Percentiles rank a stretch among this genome's conserved stretches.
Evolutionary conservation across 2,797 vertebrate genomes (phyloP).

Genomic region (Otolemur crassicaudatus): DNA sequence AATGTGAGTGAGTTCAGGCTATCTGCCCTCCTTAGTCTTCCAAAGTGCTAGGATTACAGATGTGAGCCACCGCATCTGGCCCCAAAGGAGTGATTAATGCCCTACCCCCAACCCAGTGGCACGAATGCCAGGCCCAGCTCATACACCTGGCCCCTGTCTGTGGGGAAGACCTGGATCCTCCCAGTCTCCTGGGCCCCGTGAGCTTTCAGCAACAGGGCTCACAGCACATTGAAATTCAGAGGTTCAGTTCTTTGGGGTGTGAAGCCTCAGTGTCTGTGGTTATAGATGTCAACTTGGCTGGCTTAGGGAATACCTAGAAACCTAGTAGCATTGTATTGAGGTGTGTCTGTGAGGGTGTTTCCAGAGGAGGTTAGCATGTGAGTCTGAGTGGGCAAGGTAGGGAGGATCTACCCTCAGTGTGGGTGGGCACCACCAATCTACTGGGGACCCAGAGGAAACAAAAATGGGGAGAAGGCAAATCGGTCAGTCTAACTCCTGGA

Average conservation of each 20-base stretch:
- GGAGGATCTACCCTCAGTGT: background rate
- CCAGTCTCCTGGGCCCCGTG: accelerated
- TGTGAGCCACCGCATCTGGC: too few relatives aligned
- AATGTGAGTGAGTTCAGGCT: too few relatives aligned
- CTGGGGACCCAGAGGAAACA: background rate
- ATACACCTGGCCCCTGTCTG: too few relatives aligned
- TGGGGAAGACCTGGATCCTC: too few relatives aligned
- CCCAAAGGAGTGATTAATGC: background rate
- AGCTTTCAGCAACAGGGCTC: background rate
- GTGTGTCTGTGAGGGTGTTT: background rate
- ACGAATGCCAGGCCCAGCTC: background rate
- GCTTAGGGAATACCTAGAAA: background rate
- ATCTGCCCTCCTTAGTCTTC: too few relatives aligned
- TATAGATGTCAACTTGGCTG: background rate
- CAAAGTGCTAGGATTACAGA: too few relatives aligned
- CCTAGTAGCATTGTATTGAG: background rate
- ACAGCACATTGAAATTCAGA: background rate
- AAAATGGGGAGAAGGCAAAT: background rate
- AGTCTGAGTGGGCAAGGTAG: background rate
- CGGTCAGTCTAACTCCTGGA: background rate
- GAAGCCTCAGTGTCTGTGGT: background rate
- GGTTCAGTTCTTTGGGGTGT: background rate
- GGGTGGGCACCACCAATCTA: background rate
- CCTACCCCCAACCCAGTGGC: too few relatives aligned
- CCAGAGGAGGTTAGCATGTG: background rate